Evolutionary conservation across 2,797 vertebrate genomes (phyloP).

Genomic region (Salmo trutta): DNA sequence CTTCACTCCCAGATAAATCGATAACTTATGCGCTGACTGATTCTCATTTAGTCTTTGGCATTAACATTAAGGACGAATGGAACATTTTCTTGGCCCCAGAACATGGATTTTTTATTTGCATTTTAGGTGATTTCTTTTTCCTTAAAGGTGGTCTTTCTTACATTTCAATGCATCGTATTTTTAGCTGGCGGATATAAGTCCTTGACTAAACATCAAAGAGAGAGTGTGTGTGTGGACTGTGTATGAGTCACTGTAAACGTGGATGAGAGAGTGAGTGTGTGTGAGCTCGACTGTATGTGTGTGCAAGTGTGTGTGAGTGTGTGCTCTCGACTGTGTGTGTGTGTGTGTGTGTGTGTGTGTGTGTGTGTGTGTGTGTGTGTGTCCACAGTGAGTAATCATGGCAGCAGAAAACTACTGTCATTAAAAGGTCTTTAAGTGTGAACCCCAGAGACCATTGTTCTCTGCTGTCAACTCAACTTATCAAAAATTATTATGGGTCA

Average conservation of each 20-base stretch:
- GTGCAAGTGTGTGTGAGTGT: neutral
- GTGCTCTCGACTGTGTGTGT: no score
- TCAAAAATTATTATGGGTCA: constrained; percentile 37
- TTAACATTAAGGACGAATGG: constrained; percentile 52
- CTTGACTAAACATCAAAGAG: constrained; percentile 69
- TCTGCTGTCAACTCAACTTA: constrained; percentile 32
- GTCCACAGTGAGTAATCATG: constrained; percentile 39
- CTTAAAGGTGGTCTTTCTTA: constrained; percentile 55
- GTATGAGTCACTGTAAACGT: constrained; percentile 64
- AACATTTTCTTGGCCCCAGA: constrained; percentile 54
- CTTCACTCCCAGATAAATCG: constrained; percentile 42
- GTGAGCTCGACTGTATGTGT: neutral
- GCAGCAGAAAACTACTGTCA: constrained; percentile 23
- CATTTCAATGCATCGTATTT: constrained; percentile 54
- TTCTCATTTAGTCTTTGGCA: constrained; percentile 60
- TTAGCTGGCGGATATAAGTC: constrained; percentile 59
- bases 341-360: neutral
- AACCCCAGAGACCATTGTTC: constrained; percentile 37
- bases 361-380: constrained; percentile 17
- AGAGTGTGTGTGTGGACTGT: constrained; percentile 54
- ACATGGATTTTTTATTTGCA: constrained; percentile 14
- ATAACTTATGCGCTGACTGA: constrained; percentile 53
- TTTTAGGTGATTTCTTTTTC: constrained; percentile 46
- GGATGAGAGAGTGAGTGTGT: constrained; percentile 43
- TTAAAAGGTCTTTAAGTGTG: constrained; percentile 32